These are phyloP conservation scores for Panurus biarmicus DNA, from an alignment of 2,113 vertebrate genomes.

Conservation along the genomic window DNA sequence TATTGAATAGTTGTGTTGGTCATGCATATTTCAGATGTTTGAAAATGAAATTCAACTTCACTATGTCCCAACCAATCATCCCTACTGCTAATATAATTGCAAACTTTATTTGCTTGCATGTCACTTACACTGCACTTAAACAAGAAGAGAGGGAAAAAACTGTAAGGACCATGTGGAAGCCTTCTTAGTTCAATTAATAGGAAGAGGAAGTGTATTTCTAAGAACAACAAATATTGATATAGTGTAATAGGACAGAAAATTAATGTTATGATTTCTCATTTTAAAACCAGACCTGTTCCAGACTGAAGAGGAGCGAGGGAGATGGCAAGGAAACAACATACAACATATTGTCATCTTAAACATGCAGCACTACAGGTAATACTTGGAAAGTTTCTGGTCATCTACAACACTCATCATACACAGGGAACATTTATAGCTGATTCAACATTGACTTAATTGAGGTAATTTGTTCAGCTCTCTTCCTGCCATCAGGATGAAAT, in stretches of 20 bases:
- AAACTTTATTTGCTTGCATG: background rate
- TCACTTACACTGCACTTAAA: background rate
- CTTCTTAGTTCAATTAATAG: background rate
- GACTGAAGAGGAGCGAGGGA: background rate
- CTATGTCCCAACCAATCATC: background rate
- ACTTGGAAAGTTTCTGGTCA: background rate
- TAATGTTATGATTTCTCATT: background rate
- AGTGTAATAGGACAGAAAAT: background rate
- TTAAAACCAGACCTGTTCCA: background rate
- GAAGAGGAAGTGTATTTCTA: background rate
- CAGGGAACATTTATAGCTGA: background rate
- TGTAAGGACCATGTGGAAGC: background rate
- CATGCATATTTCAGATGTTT: slow-evolving; percentile 16
- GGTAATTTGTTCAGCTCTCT: background rate
- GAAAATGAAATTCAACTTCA: background rate
- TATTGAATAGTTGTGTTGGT: background rate
- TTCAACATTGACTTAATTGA: background rate
- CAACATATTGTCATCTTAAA: background rate
- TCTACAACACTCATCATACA: background rate
- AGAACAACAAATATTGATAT: background rate
- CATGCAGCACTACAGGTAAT: background rate
- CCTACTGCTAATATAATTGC: background rate
- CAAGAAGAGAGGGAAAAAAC: background rate
- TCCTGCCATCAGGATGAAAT: background rate
- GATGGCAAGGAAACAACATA: background rate